Evolutionary conservation across 1,140 invertebrate genomes (phyloP), one percentile per base, ranked within the genome.

Genomic region (Trichomalopsis sarcophagae): DNA sequence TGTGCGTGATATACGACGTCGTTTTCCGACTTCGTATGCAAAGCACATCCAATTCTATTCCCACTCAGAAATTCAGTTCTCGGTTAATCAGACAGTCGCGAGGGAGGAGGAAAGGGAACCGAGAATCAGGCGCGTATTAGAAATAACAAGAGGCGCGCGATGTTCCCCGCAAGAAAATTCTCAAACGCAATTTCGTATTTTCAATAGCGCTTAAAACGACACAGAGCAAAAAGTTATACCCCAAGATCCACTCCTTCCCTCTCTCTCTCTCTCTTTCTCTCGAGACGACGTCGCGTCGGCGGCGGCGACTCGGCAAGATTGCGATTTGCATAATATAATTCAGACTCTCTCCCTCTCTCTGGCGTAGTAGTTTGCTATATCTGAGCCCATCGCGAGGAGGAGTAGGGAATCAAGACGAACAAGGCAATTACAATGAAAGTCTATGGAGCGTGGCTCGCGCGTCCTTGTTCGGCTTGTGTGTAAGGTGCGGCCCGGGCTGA

Each of bases 271-370:
- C 81, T 50, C 83, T 66, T 55, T 78, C 82, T 79, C 84, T 82
- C 84, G 36, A 21, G 68, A 71, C 68, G 68, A 33, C 27, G 55
- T 62, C 80, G 87, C 87, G 88, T 88, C 88, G 89, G 88, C 27
- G 27, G 27, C 87, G 90, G 89, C 91, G 91, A 92, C 91, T 92
- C 90, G 90, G 90, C 90, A 90, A 90, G 92, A 93, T 92, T 91
- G 90, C 89, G 90, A 93, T 93, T 93, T 93, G 91, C 91, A 93
- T 93, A 93, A 92, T 92, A 91, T 90, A 91, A 92, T 92, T 92
- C 91, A 91, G 90, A 75, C 87, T 85, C 90, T 88, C 87, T 89
- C 91, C 92, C 88, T 89, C 90, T 89, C 91, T 93, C 91, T 21
- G n/a, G 33, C 11, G 23, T 2, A 17, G 21, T 33, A 71, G 33